These are phyloP conservation scores for Papilio glaucus DNA, from an alignment of 1,140 invertebrate genomes.

Conservation along the genomic window DNA sequence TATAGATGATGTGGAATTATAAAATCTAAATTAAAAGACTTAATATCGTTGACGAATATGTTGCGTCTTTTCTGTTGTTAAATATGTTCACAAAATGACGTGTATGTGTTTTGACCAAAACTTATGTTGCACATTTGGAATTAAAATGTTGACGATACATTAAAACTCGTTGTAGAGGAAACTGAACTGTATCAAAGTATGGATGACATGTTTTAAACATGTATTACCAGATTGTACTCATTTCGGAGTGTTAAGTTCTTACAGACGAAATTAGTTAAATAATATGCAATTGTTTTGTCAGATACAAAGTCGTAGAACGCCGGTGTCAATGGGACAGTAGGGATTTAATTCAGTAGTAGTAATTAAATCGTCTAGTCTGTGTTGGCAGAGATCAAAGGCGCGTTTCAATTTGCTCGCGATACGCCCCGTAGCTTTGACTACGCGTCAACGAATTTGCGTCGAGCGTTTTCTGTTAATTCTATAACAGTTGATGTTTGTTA, in stretches of 20 bases:
- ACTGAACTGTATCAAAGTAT: neutral
- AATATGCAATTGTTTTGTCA: conserved; percentile 1
- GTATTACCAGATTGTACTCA: neutral
- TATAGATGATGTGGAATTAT: too few relatives aligned
- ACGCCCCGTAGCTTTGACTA: conserved; percentile 32
- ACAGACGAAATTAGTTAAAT: neutral
- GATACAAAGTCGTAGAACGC: neutral
- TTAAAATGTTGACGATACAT: too few relatives aligned
- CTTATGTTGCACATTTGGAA: too few relatives aligned
- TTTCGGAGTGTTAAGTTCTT: neutral
- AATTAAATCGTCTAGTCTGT: conserved; percentile 36
- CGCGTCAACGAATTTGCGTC: conserved; percentile 30
- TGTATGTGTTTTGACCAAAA: too few relatives aligned
- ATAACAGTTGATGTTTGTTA: conserved; percentile 24
- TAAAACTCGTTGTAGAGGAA: neutral
- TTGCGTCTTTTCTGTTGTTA: too few relatives aligned
- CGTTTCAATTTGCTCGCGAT: conserved; percentile 37
- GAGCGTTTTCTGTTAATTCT: conserved; percentile 32
- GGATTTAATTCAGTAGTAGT: conserved; percentile 34
- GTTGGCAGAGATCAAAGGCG: conserved; percentile 33
- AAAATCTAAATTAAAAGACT: too few relatives aligned
- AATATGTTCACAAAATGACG: too few relatives aligned
- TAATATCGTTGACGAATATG: too few relatives aligned
- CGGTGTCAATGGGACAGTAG: neutral
- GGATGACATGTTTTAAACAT: neutral